Evolutionary conservation across 2,888 invertebrate genomes (phyloP).

Genomic region (Caenorhabditis afra): DNA sequence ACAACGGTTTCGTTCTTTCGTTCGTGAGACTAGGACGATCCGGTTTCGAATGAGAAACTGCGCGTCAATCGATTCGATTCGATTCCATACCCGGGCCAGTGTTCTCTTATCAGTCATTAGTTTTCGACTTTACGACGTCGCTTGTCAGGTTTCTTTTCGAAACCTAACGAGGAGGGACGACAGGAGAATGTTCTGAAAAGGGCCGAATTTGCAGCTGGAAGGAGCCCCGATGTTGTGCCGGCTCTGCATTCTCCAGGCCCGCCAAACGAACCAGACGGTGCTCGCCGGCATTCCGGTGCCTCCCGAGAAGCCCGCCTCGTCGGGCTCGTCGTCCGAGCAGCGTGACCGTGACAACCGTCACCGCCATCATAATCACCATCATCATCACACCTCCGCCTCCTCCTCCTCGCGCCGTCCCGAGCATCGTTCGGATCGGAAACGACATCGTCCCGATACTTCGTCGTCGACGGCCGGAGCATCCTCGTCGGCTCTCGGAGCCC

Average conservation of each 20-base stretch:
- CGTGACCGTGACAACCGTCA: slow-evolving; percentile 3
- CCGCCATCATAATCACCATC: slow-evolving; percentile 11
- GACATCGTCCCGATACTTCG: slow-evolving; percentile 2
- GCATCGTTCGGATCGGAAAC: slow-evolving; percentile 24
- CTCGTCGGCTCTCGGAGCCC: not conserved
- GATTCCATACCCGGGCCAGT: too few species aligned
- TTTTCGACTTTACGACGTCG: too few species aligned
- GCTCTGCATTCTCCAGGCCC: slow-evolving; percentile 65
- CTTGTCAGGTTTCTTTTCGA: too few species aligned
- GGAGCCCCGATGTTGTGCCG: slow-evolving; percentile 61
- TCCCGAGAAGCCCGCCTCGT: slow-evolving; percentile 28
- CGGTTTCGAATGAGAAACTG: too few species aligned
- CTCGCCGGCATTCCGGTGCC: slow-evolving; percentile 62
- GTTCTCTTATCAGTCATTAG: too few species aligned
- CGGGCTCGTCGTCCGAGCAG: slow-evolving; percentile 35
- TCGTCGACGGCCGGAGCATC: not conserved
- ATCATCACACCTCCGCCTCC: not conserved
- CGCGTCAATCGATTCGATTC: too few species aligned
- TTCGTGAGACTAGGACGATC: too few species aligned
- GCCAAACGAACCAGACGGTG: slow-evolving; percentile 41
- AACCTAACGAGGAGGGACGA: too few species aligned
- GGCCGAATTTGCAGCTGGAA: slow-evolving; percentile 11
- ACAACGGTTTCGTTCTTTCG: too few species aligned
- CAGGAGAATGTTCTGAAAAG: too few species aligned
- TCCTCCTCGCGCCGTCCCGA: slow-evolving; percentile 23